phyloP scores from a whole-genome alignment of 2,888 invertebrate species.

The Diogma glabrata region DNA sequence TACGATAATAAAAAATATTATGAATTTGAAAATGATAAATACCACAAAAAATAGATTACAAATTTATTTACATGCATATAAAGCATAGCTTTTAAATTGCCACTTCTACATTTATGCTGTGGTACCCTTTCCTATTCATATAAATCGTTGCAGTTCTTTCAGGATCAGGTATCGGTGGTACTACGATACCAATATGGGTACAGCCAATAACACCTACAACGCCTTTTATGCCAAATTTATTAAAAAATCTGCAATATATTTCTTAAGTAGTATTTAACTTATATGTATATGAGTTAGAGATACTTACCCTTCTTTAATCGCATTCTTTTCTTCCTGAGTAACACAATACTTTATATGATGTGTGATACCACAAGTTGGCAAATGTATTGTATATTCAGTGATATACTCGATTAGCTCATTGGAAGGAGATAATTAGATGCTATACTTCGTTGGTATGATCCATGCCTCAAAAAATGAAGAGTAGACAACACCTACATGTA shows the following conservation, averaged over 20 bases:
- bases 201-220: conserved; percentile 14
- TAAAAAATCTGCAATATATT: conserved; percentile 8
- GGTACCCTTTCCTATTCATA: conserved; percentile 16
- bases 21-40: no score
- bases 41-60: no score
- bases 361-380: not conserved
- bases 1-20: no score
- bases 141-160: conserved; percentile 11
- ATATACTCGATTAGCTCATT: conserved; percentile 1
- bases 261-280: not conserved
- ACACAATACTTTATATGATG: no score
- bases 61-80: no score
- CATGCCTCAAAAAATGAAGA: conserved; percentile 3
- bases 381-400: not conserved
- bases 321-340: no score
- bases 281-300: no score
- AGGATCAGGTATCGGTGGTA: conserved; percentile 11
- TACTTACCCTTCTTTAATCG: no score
- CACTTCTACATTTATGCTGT: conserved; percentile 16
- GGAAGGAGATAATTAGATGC: conserved; percentile 1
- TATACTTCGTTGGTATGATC: not conserved
- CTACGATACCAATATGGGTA: conserved; percentile 14
- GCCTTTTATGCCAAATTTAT: conserved; percentile 14
- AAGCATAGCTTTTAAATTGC: conserved; percentile 9
- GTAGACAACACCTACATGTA: not conserved